Conservation (phyloP, 2,113 vertebrate species). For the Chloebia gouldiae region DNA sequence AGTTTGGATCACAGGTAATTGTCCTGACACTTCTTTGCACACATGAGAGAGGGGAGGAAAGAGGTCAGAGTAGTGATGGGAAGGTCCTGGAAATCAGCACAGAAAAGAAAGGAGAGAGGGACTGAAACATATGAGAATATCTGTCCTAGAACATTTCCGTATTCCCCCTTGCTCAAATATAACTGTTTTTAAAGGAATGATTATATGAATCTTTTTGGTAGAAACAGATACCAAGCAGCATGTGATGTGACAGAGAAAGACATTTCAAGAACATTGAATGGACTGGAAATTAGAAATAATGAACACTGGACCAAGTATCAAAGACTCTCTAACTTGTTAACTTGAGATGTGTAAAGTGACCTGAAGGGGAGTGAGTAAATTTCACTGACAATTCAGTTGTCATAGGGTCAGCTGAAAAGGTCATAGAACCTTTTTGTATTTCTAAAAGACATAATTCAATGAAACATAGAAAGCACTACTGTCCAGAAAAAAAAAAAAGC, state of each 20-base stretch:
- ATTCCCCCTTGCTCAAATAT: rapidly evolving
- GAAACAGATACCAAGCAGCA: neutral
- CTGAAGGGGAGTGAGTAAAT: neutral
- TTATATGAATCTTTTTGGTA: neutral
- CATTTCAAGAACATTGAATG: neutral
- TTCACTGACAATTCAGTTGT: neutral
- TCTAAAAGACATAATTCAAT: neutral
- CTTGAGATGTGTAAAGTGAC: neutral
- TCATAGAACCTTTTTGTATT: neutral
- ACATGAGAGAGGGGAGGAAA: neutral
- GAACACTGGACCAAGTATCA: neutral
- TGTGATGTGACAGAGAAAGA: neutral
- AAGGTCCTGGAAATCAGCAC: neutral
- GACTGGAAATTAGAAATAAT: neutral
- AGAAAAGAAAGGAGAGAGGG: neutral
- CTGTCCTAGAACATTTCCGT: neutral
- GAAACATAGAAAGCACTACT: neutral
- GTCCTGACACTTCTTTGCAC: neutral
- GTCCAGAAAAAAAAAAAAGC: neutral
- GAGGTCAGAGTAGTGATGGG: neutral
- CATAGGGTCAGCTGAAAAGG: neutral
- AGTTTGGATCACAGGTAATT: neutral
- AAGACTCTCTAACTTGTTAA: neutral
- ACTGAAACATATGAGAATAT: neutral
- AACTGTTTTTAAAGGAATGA: neutral